A percentile compares a stretch with the other conserved stretches of the same genome.
phyloP scores from a whole-genome alignment of 2,888 invertebrate genomes.

The Stenchaetothrips biformis region DNA sequence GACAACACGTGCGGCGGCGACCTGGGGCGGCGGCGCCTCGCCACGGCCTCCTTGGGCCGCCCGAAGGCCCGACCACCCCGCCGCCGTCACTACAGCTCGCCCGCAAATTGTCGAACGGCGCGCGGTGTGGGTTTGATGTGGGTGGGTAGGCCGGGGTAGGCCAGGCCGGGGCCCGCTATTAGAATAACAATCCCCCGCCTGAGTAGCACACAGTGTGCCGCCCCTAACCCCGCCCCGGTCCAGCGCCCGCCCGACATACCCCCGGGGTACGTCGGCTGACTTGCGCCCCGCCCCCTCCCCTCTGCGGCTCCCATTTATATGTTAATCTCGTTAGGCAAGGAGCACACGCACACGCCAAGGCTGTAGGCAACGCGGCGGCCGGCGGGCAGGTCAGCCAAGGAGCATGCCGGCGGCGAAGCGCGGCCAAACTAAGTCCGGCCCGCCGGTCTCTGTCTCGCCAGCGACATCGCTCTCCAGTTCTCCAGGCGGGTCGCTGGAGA shows the following conservation, averaged over 20 bases:
- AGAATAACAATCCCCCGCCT: not conserved
- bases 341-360: not conserved
- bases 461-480: no score
- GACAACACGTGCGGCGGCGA: no score
- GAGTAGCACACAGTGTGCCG: not conserved
- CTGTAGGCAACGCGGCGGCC: not conserved
- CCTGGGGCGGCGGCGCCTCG: no score
- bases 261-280: not conserved
- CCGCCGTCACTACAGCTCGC: not conserved
- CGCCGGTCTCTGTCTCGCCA: no score
- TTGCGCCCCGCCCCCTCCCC: not conserved
- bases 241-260: not conserved
- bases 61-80: not conserved
- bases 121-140: constrained; percentile 1
- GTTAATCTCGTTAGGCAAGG: constrained; percentile 5
- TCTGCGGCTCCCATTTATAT: not conserved
- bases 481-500: no score
- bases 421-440: no score
- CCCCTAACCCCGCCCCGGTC: not conserved
- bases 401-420: no score
- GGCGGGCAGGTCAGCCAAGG: no score
- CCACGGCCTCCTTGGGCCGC: not conserved
- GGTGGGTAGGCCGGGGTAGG: not conserved
- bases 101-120: not conserved
- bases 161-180: not conserved